Conservation (phyloP, 2,888 invertebrate species). For the Apotomis turbidana region DNA sequence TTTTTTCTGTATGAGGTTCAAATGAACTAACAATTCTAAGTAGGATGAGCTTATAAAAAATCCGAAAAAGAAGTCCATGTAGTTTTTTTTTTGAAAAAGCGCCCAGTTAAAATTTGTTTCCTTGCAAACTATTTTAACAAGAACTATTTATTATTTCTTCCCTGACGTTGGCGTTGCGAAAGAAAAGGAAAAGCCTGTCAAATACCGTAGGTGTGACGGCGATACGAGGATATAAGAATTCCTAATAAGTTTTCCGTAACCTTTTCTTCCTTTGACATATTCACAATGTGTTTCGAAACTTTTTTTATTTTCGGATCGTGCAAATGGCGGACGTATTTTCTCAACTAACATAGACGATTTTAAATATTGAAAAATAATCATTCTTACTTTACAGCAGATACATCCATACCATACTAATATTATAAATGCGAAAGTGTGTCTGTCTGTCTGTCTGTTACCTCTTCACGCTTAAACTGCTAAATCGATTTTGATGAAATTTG, state of each 20-base stretch:
- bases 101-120: too few species aligned
- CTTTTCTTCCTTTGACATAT: constrained; percentile 33
- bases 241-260: constrained; percentile 29
- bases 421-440: too few species aligned
- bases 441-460: too few species aligned
- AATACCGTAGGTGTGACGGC: constrained; percentile 30
- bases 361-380: background rate
- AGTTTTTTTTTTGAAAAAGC: too few species aligned
- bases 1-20: too few species aligned
- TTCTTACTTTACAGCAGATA: too few species aligned
- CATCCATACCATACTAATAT: too few species aligned
- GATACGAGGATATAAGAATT: constrained; percentile 28
- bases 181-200: constrained; percentile 27
- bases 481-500: too few species aligned
- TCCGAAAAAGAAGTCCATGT: too few species aligned
- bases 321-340: background rate
- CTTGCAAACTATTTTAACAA: background rate
- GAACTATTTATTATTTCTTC: background rate
- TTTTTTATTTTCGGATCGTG: constrained; percentile 1
- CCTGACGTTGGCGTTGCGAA: background rate
- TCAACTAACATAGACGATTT: background rate
- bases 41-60: too few species aligned
- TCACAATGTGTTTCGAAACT: constrained; percentile 28
- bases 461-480: too few species aligned
- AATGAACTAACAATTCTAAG: too few species aligned